A percentile compares a stretch with the other conserved stretches of the same genome.
Conservation (phyloP, 2,888 invertebrate species). For the Kuschelorhynchus macadamiae region DNA sequence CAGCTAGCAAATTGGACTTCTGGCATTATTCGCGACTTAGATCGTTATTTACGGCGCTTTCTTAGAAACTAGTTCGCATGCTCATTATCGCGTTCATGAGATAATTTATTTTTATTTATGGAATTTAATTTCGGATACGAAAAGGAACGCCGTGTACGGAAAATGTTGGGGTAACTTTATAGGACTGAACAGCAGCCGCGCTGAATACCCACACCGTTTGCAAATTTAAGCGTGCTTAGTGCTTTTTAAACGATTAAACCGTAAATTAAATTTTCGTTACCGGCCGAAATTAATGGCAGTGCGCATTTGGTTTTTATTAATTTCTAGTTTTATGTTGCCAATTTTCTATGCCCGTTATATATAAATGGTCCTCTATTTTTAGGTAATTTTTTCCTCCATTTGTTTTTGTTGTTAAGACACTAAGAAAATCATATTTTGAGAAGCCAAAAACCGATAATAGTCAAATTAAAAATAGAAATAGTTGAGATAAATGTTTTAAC, state of each 20-base stretch:
- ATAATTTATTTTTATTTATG: slow-evolving; percentile 65
- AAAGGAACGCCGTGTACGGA: slow-evolving; percentile 39
- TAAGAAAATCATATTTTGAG: too few relatives aligned
- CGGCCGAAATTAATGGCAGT: slow-evolving; percentile 25
- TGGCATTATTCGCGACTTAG: slow-evolving; percentile 28
- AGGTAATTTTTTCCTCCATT: neutral
- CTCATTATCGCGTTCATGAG: slow-evolving; percentile 64
- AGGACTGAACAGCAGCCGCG: slow-evolving; percentile 16
- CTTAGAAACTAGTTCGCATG: slow-evolving; percentile 63
- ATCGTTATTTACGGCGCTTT: slow-evolving; percentile 48
- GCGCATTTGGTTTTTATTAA: slow-evolving; percentile 25
- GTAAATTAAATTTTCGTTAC: slow-evolving; percentile 29
- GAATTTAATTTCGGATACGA: slow-evolving; percentile 59
- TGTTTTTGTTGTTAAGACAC: too few relatives aligned
- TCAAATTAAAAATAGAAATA: too few relatives aligned
- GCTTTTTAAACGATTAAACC: slow-evolving; percentile 37
- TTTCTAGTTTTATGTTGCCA: neutral
- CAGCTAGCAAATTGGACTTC: slow-evolving; percentile 29
- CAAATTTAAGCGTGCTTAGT: slow-evolving; percentile 27
- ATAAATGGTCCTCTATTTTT: slow-evolving; percentile 43
- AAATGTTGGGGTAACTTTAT: slow-evolving; percentile 36
- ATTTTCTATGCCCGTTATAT: neutral
- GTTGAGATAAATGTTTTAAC: too few relatives aligned
- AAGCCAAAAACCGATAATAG: too few relatives aligned
- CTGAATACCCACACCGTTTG: slow-evolving; percentile 19